Percentiles rank a stretch among this genome's conserved stretches.
Evolutionary conservation across 2,113 vertebrate genomes (phyloP).

Genomic region (Copsychus sechellarum): DNA sequence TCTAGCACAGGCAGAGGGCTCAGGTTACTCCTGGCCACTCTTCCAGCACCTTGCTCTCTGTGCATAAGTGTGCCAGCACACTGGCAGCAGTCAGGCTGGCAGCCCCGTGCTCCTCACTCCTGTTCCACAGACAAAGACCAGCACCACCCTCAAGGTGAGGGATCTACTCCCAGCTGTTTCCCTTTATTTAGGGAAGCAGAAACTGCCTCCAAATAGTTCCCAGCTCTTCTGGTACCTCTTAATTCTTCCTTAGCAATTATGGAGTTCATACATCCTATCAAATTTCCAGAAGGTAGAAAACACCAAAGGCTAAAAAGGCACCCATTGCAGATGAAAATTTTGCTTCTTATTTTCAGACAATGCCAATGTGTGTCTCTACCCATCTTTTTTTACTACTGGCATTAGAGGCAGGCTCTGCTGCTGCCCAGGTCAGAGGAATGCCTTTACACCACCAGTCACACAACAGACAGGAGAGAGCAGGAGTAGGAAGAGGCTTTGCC

Average conservation of each 20-base stretch:
- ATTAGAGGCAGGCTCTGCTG: background rate
- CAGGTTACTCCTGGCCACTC: background rate
- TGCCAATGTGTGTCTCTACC: background rate
- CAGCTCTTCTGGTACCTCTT: background rate
- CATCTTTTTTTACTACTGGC: background rate
- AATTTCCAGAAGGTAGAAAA: background rate
- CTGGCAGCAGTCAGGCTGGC: background rate
- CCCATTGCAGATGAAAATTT: background rate
- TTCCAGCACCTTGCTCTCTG: background rate
- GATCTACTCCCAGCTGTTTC: background rate
- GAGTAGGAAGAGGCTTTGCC: background rate
- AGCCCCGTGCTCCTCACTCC: rapidly evolving
- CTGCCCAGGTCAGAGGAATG: background rate
- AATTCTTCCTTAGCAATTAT: background rate
- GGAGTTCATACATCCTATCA: background rate
- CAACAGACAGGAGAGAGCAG: background rate
- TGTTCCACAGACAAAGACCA: rapidly evolving
- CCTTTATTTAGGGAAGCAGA: background rate
- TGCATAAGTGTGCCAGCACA: rapidly evolving
- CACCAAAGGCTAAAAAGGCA: background rate
- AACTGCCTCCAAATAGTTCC: background rate
- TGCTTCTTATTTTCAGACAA: background rate
- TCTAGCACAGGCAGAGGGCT: background rate
- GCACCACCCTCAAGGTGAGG: background rate
- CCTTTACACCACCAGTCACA: rapidly evolving